Evolutionary conservation across 2,888 invertebrate species (phyloP).

Genomic region (Argynnis bischoffii): DNA sequence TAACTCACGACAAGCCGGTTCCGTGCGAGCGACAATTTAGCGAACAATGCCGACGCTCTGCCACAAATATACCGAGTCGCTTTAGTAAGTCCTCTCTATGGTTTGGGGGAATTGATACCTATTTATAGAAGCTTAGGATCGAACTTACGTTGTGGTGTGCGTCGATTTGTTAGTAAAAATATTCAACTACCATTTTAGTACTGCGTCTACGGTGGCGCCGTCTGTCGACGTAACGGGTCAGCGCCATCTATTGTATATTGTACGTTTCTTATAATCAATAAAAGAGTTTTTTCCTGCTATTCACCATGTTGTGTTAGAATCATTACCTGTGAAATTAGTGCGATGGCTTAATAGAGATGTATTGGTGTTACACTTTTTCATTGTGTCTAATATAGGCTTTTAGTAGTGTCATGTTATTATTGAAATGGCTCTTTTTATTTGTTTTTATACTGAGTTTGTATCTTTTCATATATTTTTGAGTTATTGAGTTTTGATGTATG

Average conservation of each 20-base stretch:
- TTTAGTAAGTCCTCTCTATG: conserved; percentile 64
- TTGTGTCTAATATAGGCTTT: conserved; percentile 7
- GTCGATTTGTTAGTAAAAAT: conserved; percentile 67
- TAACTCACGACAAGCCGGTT: conserved; percentile 80
- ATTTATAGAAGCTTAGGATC: conserved; percentile 43
- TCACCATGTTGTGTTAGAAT: conserved; percentile 29
- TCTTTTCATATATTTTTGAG: background rate
- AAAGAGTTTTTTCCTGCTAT: conserved; percentile 49
- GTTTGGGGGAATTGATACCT: conserved; percentile 48
- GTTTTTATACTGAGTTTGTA: background rate
- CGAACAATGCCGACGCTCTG: conserved; percentile 80
- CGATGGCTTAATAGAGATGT: conserved; percentile 23
- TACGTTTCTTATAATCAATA: conserved; percentile 75
- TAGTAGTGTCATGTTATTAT: conserved; percentile 2
- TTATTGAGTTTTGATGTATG: background rate
- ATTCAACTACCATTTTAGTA: conserved; percentile 81
- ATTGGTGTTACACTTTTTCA: conserved; percentile 11
- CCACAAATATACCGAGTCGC: conserved; percentile 75
- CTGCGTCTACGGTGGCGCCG: conserved; percentile 80
- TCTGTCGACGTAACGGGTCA: conserved; percentile 76
- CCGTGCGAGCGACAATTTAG: conserved; percentile 81
- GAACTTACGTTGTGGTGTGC: conserved; percentile 44
- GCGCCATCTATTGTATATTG: conserved; percentile 80
- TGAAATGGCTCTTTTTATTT: conserved; percentile 2
- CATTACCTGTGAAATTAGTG: conserved; percentile 37